phyloP scores from a whole-genome alignment of 2,888 invertebrate species.

The Strigamia maritima region DNA sequence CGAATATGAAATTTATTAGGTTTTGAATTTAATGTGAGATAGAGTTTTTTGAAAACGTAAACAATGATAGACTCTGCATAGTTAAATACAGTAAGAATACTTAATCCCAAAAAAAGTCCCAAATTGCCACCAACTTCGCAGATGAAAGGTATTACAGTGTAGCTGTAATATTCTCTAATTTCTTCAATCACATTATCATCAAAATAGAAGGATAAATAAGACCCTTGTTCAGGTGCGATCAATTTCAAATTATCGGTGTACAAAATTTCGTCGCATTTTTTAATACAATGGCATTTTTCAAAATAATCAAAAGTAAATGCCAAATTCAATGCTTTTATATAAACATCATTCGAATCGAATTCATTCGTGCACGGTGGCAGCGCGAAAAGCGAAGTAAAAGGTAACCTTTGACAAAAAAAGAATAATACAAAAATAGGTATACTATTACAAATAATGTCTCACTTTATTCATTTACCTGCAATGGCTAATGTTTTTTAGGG shows the following conservation, averaged over 20 bases:
- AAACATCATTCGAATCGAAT: neutral
- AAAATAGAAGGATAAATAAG: too few relatives aligned
- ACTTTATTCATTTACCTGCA: neutral
- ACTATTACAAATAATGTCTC: neutral
- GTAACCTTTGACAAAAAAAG: too few relatives aligned
- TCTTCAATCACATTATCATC: neutral
- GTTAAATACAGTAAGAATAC: too few relatives aligned
- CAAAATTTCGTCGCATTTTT: neutral
- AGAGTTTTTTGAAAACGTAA: too few relatives aligned
- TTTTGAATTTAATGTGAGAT: too few relatives aligned
- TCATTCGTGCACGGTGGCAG: neutral
- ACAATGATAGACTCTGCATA: too few relatives aligned
- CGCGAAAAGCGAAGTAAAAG: neutral
- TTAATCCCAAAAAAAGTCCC: too few relatives aligned
- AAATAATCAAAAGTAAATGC: neutral
- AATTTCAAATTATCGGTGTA: too few relatives aligned
- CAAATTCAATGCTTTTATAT: neutral
- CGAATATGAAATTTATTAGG: too few relatives aligned
- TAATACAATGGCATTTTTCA: neutral
- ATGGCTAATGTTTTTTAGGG: neutral
- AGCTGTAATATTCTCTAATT: neutral
- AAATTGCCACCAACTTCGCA: too few relatives aligned
- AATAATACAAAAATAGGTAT: neutral
- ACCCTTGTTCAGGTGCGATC: too few relatives aligned
- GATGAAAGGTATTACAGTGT: neutral